A percentile compares a stretch with the other conserved stretches of the same genome.
phyloP scores from a whole-genome alignment of 1,140 invertebrate genomes.

The Dinothrombium tinctorium region DNA sequence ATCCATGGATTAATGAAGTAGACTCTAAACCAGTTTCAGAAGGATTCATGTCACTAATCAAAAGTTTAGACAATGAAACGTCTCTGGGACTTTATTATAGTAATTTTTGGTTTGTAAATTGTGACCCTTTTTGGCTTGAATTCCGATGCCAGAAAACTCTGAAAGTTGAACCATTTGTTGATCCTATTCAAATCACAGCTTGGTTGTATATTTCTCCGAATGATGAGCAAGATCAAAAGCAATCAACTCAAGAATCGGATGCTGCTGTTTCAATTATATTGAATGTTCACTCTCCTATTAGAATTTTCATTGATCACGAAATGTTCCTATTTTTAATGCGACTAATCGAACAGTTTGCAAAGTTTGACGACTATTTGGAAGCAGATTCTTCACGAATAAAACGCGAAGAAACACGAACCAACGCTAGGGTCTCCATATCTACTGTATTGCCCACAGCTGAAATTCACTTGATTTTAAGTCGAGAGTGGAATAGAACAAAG shows the following conservation, averaged over 20 bases:
- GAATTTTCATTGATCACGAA: constrained; percentile 8
- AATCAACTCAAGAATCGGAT: not conserved
- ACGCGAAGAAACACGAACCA: constrained; percentile 1
- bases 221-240: not conserved
- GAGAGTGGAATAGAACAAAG: not conserved
- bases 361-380: constrained; percentile 4
- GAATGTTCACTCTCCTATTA: constrained; percentile 1
- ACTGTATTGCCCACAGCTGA: constrained; percentile 4
- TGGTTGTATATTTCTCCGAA: not conserved
- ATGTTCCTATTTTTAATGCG: constrained; percentile 7
- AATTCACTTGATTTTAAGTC: not conserved
- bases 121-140: constrained; percentile 10
- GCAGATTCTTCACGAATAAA: constrained; percentile 8
- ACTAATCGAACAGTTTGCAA: constrained; percentile 7
- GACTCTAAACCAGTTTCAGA: constrained; percentile 1
- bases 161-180: constrained; percentile 2
- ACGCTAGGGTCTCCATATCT: not conserved
- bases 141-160: not conserved
- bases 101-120: constrained; percentile 6
- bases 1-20: constrained; percentile 8
- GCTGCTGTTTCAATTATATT: constrained; percentile 5
- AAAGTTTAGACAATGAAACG: no score
- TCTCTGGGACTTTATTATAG: not conserved
- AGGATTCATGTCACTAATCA: constrained; percentile 3
- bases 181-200: constrained; percentile 1